Conservation (phyloP, 2,113 vertebrate species). For the Todiramphus chloris region DNA sequence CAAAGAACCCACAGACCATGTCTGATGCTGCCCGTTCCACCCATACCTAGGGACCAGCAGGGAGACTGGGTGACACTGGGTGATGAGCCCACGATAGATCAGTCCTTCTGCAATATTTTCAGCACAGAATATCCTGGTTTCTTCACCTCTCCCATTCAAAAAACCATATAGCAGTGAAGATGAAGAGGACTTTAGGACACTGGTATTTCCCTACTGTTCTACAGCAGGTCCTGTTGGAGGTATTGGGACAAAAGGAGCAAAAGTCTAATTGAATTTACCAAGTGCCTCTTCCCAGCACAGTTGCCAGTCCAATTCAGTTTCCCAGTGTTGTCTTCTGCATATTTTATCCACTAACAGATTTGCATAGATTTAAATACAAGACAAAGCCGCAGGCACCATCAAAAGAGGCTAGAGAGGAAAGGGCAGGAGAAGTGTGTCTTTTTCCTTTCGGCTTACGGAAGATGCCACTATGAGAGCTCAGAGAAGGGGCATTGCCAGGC, state of each 20-base stretch:
- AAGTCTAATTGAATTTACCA: not conserved
- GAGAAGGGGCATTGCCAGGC: not conserved
- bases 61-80: not conserved
- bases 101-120: not conserved
- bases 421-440: not conserved
- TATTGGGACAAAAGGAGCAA: not conserved
- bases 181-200: not conserved
- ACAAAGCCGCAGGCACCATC: not conserved
- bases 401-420: not conserved
- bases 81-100: not conserved
- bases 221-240: not conserved
- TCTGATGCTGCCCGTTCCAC: not conserved
- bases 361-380: conserved; percentile 14
- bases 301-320: not conserved
- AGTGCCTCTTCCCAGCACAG: not conserved
- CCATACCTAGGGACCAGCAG: not conserved
- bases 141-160: not conserved
- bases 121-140: not conserved
- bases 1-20: not conserved
- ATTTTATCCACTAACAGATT: not conserved
- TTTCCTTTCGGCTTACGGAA: not conserved
- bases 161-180: not conserved
- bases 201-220: not conserved
- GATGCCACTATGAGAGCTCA: accelerated
- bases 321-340: not conserved